phyloP scores from a whole-genome alignment of 2,888 invertebrate species.

The Pardosa pseudoannulata region DNA sequence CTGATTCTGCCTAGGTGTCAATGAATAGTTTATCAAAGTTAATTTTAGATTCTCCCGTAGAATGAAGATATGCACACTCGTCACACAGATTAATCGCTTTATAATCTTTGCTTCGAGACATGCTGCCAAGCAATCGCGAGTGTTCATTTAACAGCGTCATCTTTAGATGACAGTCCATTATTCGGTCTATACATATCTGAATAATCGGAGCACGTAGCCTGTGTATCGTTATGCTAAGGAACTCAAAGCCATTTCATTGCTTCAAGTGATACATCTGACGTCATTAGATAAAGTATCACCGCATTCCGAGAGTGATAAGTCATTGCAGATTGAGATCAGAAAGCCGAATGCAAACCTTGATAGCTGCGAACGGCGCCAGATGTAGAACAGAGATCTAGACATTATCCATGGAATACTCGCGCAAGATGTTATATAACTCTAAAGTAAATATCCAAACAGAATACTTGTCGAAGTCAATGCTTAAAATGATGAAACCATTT shows the following conservation, averaged over 20 bases:
- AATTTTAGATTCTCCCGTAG: too few species aligned
- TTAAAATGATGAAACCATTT: too few species aligned
- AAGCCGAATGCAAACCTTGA: neutral
- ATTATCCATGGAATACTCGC: too few species aligned
- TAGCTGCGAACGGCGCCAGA: neutral
- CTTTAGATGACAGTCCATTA: neutral
- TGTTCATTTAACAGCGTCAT: neutral
- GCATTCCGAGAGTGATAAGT: neutral
- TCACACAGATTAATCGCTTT: neutral
- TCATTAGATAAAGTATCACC: conserved; percentile 3
- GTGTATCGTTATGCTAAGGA: neutral
- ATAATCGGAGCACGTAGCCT: neutral
- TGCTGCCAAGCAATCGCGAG: neutral
- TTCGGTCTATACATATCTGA: neutral
- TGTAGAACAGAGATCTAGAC: neutral
- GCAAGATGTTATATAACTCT: too few species aligned
- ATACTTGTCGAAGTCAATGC: too few species aligned
- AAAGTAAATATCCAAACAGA: too few species aligned
- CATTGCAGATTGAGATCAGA: neutral
- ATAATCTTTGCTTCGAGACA: neutral
- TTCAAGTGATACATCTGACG: neutral
- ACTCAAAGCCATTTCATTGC: neutral
- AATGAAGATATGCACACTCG: neutral
- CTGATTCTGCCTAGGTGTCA: too few species aligned
- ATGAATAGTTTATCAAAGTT: too few species aligned